A percentile compares a stretch with the other conserved stretches of the same genome.
Conservation (phyloP, 2,888 invertebrate species). For the Harpagoxenus sublaevis region DNA sequence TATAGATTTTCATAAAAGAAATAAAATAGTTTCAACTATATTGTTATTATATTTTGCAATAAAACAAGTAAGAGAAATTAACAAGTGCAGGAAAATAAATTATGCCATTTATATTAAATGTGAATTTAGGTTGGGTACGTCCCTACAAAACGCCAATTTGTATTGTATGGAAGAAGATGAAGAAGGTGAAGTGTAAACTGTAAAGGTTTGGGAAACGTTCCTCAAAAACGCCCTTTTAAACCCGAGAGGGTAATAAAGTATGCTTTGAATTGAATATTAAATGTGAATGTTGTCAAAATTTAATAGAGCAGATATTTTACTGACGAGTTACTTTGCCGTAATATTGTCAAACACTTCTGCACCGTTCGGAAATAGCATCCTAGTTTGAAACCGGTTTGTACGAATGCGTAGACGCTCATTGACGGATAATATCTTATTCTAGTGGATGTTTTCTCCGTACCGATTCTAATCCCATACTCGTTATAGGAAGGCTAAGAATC, state of each 20-base stretch:
- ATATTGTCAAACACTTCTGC: constrained; percentile 15
- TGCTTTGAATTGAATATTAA: no score
- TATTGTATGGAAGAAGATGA: no score
- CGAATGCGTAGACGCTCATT: constrained; percentile 11
- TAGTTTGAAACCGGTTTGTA: constrained; percentile 26
- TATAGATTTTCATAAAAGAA: background rate
- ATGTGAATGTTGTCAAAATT: background rate
- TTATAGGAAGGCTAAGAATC: background rate
- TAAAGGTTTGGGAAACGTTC: no score
- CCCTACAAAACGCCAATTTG: no score
- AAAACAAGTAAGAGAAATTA: no score
- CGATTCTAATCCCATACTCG: constrained; percentile 23
- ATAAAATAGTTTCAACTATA: background rate
- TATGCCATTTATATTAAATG: background rate
- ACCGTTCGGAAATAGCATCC: constrained; percentile 4
- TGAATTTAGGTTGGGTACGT: no score
- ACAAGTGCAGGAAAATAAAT: background rate
- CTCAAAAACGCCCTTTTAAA: no score
- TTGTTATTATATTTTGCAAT: background rate
- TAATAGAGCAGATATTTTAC: background rate
- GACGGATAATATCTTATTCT: constrained; percentile 28
- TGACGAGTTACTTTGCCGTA: background rate
- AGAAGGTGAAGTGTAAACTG: no score
- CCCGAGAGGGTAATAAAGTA: no score
- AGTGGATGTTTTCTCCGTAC: constrained; percentile 22